These are phyloP conservation scores for Belonocnema kinseyi DNA, from an alignment of 1,140 invertebrate species.

Conservation along the genomic window DNA sequence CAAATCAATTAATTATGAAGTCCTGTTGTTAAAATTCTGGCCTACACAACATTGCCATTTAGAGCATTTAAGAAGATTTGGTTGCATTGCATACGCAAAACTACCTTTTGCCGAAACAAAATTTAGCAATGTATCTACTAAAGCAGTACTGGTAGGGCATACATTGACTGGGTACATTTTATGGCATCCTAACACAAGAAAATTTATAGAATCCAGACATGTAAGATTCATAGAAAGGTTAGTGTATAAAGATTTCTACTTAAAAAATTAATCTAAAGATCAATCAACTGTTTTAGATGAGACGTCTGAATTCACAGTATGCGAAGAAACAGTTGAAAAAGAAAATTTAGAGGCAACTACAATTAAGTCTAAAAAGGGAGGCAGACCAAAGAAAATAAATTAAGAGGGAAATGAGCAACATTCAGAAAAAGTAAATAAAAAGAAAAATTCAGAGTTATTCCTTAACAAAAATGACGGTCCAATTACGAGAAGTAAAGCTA, in stretches of 20 bases:
- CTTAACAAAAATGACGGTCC: no score
- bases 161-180: conserved; percentile 38
- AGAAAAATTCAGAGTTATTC: no score
- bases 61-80: conserved; percentile 38
- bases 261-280: conserved; percentile 10
- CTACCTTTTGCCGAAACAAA: conserved; percentile 32
- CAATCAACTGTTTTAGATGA: neutral
- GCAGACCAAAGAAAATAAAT: conserved; percentile 48
- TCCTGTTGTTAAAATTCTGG: no score
- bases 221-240: conserved; percentile 38
- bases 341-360: conserved; percentile 17
- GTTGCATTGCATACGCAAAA: conserved; percentile 33
- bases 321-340: conserved; percentile 10
- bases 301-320: neutral
- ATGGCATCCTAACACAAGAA: conserved; percentile 44
- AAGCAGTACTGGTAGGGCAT: conserved; percentile 45
- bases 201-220: neutral
- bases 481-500: no score
- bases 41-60: neutral
- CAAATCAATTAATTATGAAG: no score
- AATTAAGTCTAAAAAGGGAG: conserved; percentile 37
- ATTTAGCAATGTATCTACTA: conserved; percentile 42
- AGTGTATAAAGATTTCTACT: conserved; percentile 41
- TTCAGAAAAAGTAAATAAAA: neutral
- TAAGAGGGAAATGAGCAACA: conserved; percentile 21